phyloP scores from a whole-genome alignment of 1,140 invertebrate genomes.

The Nymphalis io region DNA sequence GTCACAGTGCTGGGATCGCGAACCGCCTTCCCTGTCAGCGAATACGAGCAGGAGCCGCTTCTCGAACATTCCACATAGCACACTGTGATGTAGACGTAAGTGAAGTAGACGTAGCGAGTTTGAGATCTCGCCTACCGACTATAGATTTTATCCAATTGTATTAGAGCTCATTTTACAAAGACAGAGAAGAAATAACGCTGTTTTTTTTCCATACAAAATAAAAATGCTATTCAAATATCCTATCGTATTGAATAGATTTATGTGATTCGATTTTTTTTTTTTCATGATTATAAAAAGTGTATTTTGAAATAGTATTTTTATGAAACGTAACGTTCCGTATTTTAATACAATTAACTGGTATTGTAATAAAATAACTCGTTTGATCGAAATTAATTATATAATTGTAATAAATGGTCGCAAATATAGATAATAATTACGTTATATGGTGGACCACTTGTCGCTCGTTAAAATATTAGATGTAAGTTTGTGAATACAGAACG shows the following conservation, averaged over 20 bases:
- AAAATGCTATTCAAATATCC: background rate
- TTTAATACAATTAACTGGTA: background rate
- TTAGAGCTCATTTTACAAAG: constrained; percentile 6
- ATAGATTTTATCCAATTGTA: background rate
- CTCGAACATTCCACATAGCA: constrained; percentile 72
- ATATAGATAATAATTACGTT: constrained; percentile 1
- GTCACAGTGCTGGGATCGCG: constrained; percentile 53
- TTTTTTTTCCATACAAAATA: background rate
- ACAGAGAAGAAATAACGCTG: background rate
- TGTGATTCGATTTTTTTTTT: background rate
- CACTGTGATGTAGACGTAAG: constrained; percentile 71
- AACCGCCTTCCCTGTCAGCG: constrained; percentile 45
- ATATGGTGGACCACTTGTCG: constrained; percentile 20
- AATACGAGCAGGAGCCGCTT: constrained; percentile 58
- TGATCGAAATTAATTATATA: constrained; percentile 1
- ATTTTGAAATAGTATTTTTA: background rate
- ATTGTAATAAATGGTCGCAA: constrained; percentile 10
- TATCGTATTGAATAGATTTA: background rate
- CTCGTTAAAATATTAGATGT: constrained; percentile 6
- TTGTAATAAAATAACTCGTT: constrained; percentile 1
- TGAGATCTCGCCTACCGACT: background rate
- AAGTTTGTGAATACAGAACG: constrained; percentile 11
- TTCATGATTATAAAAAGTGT: background rate
- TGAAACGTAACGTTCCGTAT: too few relatives aligned
- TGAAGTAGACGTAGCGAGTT: constrained; percentile 28